Evolutionary conservation across 1,140 invertebrate species (phyloP), one percentile per base, ranked within the genome.

Genomic region (Drosophila mayri): DNA sequence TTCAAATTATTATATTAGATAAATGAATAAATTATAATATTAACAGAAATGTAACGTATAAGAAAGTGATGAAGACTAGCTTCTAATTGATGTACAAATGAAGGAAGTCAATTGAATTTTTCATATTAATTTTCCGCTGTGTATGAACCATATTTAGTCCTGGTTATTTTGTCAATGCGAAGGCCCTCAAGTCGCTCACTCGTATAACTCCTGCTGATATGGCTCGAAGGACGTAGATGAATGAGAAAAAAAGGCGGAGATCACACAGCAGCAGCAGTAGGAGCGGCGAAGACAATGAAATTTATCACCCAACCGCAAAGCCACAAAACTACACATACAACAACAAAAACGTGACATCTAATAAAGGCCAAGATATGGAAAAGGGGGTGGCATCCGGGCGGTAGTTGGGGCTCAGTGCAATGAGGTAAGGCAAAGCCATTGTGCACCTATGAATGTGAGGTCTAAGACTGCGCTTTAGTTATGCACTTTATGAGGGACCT

Each of bases 301-400:
- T 87, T 84, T 87, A 87, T 90, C 80, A 79, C 76, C 70, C 73
- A 50, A 79, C 77, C 76, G 73, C 72, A 87, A 76, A 44, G 59
- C 78, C 76, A 76, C 70, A 73, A 76, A 81, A 71, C 59, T 59
- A 52, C 72, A 65, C 46, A 70, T 32, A 59, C 49, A 47, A 59
- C 54, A 66, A 76, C 64, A 78, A 62, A 60, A 75, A 76, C 52
- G 68, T 78, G 77, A 76, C 80, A 71, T 86, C 76, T 76, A 76
- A 85, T 87, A 72, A 73, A 52, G 73, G 44, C 52, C 61, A 59
- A 12, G 47, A 55, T 41, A 67, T 44, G 47, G 40, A 40, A 35
- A 20, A 35, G 12, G n/a, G 44, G 14, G 11, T n/a, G 40, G 25
- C 3, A 22, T 32, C 20, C 0, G 12, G 47, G 30, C 28, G 7